Conservation (phyloP, 2,888 invertebrate species). For the Germaria angustata region DNA sequence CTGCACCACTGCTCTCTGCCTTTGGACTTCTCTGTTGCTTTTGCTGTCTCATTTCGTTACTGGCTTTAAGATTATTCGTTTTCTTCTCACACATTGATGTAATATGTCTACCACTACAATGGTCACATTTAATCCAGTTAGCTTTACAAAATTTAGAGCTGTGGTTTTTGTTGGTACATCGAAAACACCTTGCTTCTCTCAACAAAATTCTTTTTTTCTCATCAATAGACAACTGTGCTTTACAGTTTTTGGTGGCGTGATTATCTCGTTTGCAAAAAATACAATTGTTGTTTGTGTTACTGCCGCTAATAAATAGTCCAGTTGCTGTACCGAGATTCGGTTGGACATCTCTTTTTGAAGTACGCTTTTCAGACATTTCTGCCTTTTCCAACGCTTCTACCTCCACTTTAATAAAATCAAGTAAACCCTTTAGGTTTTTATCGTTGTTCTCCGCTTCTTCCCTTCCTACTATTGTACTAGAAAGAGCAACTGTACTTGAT, state of each 20-base stretch:
- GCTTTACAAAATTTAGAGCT: slow-evolving; percentile 55
- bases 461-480: slow-evolving; percentile 17
- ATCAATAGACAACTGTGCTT: slow-evolving; percentile 30
- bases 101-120: slow-evolving; percentile 46
- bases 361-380: background rate
- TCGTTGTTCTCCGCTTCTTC: background rate
- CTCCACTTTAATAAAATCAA: slow-evolving; percentile 10
- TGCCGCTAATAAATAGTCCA: background rate
- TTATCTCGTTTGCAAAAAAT: slow-evolving; percentile 50
- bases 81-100: slow-evolving; percentile 54
- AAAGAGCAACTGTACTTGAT: slow-evolving; percentile 14
- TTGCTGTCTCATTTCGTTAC: background rate
- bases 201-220: slow-evolving; percentile 22
- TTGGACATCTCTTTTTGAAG: background rate
- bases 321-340: background rate
- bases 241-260: slow-evolving; percentile 51
- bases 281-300: slow-evolving; percentile 18
- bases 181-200: slow-evolving; percentile 55
- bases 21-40: background rate
- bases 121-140: slow-evolving; percentile 45
- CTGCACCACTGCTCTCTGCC: background rate
- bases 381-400: background rate
- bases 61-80: background rate
- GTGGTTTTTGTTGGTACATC: slow-evolving; percentile 54
- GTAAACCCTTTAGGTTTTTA: slow-evolving; percentile 13